Evolutionary conservation across 2,888 invertebrate species (phyloP).

Genomic region (Drosophila tripunctata): DNA sequence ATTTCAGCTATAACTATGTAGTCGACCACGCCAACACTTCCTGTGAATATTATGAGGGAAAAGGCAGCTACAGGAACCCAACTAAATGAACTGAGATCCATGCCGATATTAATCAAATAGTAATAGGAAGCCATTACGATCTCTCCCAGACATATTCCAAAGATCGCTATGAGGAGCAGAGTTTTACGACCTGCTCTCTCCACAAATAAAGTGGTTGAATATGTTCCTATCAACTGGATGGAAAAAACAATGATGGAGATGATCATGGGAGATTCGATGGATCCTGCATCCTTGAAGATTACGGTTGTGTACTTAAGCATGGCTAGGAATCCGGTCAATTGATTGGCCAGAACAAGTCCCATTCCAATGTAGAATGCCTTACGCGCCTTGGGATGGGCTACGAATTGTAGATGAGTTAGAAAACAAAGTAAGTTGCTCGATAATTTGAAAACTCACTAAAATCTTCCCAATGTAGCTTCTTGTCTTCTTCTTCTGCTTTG

Average conservation of each 20-base stretch:
- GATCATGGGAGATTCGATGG: neutral
- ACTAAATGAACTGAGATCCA: neutral
- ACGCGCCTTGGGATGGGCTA: neutral
- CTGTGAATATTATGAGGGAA: neutral
- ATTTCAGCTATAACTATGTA: neutral
- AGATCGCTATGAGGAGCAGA: neutral
- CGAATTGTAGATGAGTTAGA: accelerated
- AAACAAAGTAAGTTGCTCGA: neutral
- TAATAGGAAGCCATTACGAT: neutral
- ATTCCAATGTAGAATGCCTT: constrained; percentile 3
- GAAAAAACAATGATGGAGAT: neutral
- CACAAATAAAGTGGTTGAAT: constrained; percentile 1
- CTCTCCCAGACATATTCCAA: constrained; percentile 1
- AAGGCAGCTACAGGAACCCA: neutral
- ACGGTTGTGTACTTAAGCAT: neutral
- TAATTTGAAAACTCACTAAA: neutral
- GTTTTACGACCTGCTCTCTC: constrained; percentile 7
- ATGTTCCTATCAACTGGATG: neutral
- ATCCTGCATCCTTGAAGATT: neutral
- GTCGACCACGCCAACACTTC: neutral
- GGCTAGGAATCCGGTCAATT: neutral
- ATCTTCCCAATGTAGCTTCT: neutral
- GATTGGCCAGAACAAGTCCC: neutral
- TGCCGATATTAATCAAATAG: neutral
- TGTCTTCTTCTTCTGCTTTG: neutral